Percentiles rank a stretch among this genome's conserved stretches.
phyloP scores from a whole-genome alignment of 2,888 invertebrate species.

The Coelopa pilipes region DNA sequence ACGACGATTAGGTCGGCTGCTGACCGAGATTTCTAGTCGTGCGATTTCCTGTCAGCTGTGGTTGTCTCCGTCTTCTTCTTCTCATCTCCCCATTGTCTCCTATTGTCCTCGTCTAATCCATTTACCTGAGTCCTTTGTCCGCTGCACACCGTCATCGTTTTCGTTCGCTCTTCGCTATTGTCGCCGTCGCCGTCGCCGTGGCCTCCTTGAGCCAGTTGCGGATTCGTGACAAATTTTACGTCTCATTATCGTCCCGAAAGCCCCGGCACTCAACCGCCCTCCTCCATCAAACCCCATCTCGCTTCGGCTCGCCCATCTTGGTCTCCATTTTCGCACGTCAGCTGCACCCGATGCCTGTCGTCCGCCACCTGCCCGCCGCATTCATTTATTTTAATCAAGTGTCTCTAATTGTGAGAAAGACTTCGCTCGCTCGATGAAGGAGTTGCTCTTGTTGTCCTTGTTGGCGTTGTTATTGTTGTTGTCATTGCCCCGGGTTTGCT shows the following conservation, averaged over 20 bases:
- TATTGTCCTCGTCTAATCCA: not conserved
- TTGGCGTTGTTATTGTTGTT: too few species aligned
- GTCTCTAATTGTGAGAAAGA: conserved; percentile 32
- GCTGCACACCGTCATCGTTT: too few species aligned
- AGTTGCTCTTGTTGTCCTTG: not conserved
- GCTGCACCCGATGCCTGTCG: not conserved
- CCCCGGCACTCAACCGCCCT: too few species aligned
- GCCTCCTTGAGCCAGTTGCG: not conserved
- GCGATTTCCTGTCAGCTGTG: not conserved
- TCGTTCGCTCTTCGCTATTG: not conserved
- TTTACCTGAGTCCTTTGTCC: too few species aligned
- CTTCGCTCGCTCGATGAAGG: not conserved
- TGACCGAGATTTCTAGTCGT: not conserved
- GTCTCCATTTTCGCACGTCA: conserved; percentile 10
- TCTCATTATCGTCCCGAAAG: too few species aligned
- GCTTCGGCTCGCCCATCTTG: not conserved
- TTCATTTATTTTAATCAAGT: conserved; percentile 33
- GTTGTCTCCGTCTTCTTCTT: not conserved
- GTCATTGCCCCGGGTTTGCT: too few species aligned
- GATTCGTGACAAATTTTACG: too few species aligned
- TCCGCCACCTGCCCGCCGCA: not conserved
- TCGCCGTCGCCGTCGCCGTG: not conserved
- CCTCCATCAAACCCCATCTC: not conserved
- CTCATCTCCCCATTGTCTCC: too few species aligned
- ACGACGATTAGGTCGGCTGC: not conserved